These are phyloP conservation scores for Ruditapes philippinarum DNA, from an alignment of 1,140 invertebrate species.

Conservation along the genomic window DNA sequence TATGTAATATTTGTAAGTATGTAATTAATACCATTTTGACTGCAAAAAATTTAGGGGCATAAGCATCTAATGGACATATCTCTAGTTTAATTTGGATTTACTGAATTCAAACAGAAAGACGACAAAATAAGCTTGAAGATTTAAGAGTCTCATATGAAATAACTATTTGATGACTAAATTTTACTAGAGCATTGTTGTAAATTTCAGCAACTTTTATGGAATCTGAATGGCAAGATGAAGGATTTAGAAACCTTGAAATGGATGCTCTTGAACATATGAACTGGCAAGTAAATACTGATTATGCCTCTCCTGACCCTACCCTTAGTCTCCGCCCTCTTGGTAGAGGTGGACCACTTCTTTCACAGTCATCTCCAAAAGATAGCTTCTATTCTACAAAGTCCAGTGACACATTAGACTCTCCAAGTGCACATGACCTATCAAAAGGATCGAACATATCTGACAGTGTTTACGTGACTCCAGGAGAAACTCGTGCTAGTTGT, in stretches of 20 bases:
- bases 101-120: no score
- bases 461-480: conserved; percentile 24
- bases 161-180: no score
- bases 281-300: conserved; percentile 7
- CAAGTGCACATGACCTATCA: neutral
- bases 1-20: no score
- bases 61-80: no score
- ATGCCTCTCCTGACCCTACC: neutral
- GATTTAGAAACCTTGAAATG: neutral
- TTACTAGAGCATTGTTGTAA: no score
- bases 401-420: neutral
- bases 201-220: conserved; percentile 21
- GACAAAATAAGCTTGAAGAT: no score
- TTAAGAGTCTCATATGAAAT: no score
- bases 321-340: conserved; percentile 43
- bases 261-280: neutral
- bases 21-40: no score
- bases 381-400: neutral
- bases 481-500: neutral
- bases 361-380: neutral
- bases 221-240: conserved; percentile 2
- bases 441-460: neutral
- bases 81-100: no score
- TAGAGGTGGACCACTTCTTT: neutral
- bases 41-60: no score